Evolutionary conservation across 2,888 invertebrate genomes (phyloP), one percentile per base, ranked within the genome.

Genomic region (Amorpha juglandis): DNA sequence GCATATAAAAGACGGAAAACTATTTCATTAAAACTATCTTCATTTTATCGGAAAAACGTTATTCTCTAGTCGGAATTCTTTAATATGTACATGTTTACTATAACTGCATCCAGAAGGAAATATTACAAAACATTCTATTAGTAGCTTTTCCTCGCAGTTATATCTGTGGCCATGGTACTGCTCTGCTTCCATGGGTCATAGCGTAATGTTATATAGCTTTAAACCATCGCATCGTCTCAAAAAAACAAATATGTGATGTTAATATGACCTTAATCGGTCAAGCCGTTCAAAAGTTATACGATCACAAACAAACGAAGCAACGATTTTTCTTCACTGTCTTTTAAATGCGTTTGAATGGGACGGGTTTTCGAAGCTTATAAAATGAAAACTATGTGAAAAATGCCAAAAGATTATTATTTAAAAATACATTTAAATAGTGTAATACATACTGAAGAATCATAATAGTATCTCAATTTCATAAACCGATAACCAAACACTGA

Each of bases 391-490:
- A 4, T 27, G 27, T 33, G 33, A n/a, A 8, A n/a, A 53, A 35
- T 53, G 8, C 33, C 1, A 53, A n/a, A 7, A 33, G 7, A 53
- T 33, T n/a, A 27, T 4, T 35, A 33, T n/a, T 33, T 9, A 55
- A 38, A 4, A 2, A 53, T 9, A 55, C 12, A 12, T 53, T 53
- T 6, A 53, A 35, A 64, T 53, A 33, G 16, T 42, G 0, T 14
- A 12, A 33, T 71, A 90, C 92, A 75, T 83, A 92, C 92, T 89
- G 92, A 86, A 65, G 91, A 84, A 76, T 92, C 92, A 78, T 92
- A 92, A 80, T 87, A 92, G 76, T 92, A 91, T 74, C 87, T 81
- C 71, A 93, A 82, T 87, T 88, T 90, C 91, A 92, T 91, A 78
- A 82, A 90, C 63, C 69, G 64, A 69, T 38, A 50, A 33, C 66